Evolutionary conservation across 1,140 invertebrate genomes (phyloP), one percentile per base, ranked within the genome.

Genomic region (Drosophila kurseongensis): DNA sequence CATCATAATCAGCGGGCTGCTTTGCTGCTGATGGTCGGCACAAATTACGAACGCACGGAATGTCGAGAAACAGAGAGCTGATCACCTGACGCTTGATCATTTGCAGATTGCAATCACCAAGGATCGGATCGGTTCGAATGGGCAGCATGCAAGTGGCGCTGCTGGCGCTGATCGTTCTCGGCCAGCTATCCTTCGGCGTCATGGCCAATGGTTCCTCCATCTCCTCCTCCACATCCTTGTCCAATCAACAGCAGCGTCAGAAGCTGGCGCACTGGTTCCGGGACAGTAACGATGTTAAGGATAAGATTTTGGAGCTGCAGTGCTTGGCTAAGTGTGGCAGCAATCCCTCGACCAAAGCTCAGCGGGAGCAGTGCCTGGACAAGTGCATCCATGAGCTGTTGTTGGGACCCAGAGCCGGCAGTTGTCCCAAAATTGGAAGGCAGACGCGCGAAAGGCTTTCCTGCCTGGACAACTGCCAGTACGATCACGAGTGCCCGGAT

Each of bases 401-500:
- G 61, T 75, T 80, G 52, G 77, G 69, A 1, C 75, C 89, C 3
- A 45, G 90, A n/a, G 68, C 60, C 0, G 90, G 90, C 35, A 76
- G 71, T 9, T 91, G 90, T 16, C 90, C 90, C 51, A 75, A 71
- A 16, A 55, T 68, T 27, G 59, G 66, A 35, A 57, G 56, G 23
- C 51, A 72, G 29, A 77, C 94, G 51, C 18, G 78, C 38, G 38
- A 48, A 13, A 68, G 67, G 3, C 78, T 91, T 3, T 67, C 92
- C 2, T 96, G 95, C 56, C 92, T 96, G 38, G 91, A 94, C 57
- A 94, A 94, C 13, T 96, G 95, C 63, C 90, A 92, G 41, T 91
- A 93, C 40, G 95, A 96, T 77, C 93, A 94, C 1, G 94, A 95
- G 57, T 96, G 95, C 79, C 93, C 94, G 18, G 94, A 94, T 54